phyloP scores from a whole-genome alignment of 2,888 invertebrate species.

The Campopleginae sp. region DNA sequence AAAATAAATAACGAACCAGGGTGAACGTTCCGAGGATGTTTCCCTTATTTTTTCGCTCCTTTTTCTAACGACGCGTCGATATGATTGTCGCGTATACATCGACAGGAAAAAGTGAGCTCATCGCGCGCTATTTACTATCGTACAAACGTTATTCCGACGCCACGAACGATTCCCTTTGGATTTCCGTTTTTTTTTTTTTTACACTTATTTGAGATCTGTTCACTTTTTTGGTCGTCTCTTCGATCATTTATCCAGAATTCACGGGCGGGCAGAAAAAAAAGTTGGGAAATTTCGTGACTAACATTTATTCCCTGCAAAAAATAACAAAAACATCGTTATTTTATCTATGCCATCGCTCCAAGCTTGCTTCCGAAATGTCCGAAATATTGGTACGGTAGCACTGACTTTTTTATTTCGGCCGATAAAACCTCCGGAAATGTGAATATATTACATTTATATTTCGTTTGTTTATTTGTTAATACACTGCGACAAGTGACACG shows the following conservation, averaged over 20 bases:
- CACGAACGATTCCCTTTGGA: conserved; percentile 27
- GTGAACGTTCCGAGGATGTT: conserved; percentile 11
- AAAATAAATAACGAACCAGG: conserved; percentile 13
- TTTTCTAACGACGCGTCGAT: conserved; percentile 16
- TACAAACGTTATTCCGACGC: conserved; percentile 56
- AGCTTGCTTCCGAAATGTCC: background rate
- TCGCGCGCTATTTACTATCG: conserved; percentile 44
- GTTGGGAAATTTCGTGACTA: conserved; percentile 3
- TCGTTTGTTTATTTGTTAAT: background rate
- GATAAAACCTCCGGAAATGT: conserved; percentile 3
- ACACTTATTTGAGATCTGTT: conserved; percentile 10
- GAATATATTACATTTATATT: conserved; percentile 15
- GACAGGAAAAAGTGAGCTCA: conserved; percentile 1
- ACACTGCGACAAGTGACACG: conserved; percentile 38
- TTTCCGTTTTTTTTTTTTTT: background rate
- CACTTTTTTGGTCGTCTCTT: conserved; percentile 12
- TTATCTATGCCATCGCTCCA: background rate
- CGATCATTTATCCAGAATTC: conserved; percentile 26
- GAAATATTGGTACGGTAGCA: conserved; percentile 12
- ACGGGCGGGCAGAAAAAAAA: conserved; percentile 13
- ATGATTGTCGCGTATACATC: background rate
- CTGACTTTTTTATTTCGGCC: background rate
- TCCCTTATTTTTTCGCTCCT: background rate
- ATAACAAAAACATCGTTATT: background rate
- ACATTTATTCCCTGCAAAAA: background rate